These are phyloP conservation scores for Crematogaster levior DNA, from an alignment of 2,888 invertebrate genomes.

Conservation along the genomic window DNA sequence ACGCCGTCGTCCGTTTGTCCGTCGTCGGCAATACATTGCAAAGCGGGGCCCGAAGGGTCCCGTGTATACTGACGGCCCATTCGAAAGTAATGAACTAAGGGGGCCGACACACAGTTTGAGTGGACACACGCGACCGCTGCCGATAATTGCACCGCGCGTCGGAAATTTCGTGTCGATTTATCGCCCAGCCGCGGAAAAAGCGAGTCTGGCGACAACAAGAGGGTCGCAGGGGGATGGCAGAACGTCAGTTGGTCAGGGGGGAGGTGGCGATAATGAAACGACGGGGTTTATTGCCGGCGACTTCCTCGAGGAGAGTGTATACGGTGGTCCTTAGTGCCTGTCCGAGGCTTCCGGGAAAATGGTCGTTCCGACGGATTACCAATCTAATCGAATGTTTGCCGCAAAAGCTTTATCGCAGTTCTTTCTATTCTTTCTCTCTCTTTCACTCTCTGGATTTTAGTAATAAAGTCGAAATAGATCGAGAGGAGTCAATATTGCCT, in stretches of 20 bases:
- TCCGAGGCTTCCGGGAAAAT: slow-evolving; percentile 35
- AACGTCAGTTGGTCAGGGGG: background rate
- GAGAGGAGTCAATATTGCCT: background rate
- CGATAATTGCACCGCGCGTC: slow-evolving; percentile 74
- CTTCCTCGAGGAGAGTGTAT: slow-evolving; percentile 43
- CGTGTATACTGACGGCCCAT: slow-evolving; percentile 66
- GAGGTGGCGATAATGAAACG: slow-evolving; percentile 64
- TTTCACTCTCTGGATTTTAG: background rate
- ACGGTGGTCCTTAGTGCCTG: slow-evolving; percentile 18
- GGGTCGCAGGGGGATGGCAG: background rate
- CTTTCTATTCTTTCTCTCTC: background rate
- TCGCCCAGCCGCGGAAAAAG: slow-evolving; percentile 65
- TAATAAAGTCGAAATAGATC: background rate
- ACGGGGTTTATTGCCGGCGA: slow-evolving; percentile 61
- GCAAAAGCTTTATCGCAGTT: slow-evolving; percentile 35
- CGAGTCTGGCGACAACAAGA: background rate
- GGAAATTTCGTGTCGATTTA: slow-evolving; percentile 74
- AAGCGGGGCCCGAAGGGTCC: slow-evolving; percentile 53
- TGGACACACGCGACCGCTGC: slow-evolving; percentile 74
- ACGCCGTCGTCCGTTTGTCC: slow-evolving; percentile 48
- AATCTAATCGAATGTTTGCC: slow-evolving; percentile 51
- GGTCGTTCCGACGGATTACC: slow-evolving; percentile 36
- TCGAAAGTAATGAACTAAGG: slow-evolving; percentile 76
- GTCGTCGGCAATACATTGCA: slow-evolving; percentile 65
- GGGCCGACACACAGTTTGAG: slow-evolving; percentile 39